Base-by-base conservation (phyloP, 2,113 vertebrate genomes). In the Enhydra lutris region DNA sequence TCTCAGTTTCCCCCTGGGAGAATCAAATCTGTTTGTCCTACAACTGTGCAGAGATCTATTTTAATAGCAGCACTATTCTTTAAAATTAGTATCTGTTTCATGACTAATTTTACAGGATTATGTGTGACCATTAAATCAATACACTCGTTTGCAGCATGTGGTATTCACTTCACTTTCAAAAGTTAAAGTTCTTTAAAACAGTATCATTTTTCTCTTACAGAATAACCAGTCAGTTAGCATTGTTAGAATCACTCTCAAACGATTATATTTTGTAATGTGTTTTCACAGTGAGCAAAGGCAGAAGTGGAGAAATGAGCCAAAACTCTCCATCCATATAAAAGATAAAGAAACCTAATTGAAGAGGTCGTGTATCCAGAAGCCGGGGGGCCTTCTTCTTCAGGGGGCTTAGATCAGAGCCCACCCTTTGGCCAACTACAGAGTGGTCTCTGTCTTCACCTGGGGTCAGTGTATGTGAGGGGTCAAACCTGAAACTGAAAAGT, bases 71-170 rank as follows among this genome's bases (percentile, higher is more conserved):
- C 67, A 34, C 61, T 71, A 83, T 95, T 94, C 88, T 95, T 97
- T 97, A 91, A 96, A 97, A 98, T 97, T 95, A 96, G 65, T 94
- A 76, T 96, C 92, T 97, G 47, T 89, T 97, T 98, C 95, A 92
- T 80, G 88, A 92, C 94, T 97, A 96, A 98, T 95, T 98, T 97
- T 93, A 94, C 15, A 94, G 92, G 78, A 95, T 94, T 94, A 85
- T 96, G 79, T 89, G 71, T 83, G 94, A 74, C 95, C 90, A 97
- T 50, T 92, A 69, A 92, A 97, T 92, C 91, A 96, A 90, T 94
- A 88, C 95, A 96, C 88, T 93, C 80, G 5, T 97, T 91, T 97
- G 81, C 85, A 83, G 65, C 20, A 5, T 18, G 82, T 29, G 3
- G 55, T 31, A 57, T 69, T 95, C 31, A 42, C 50, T 59, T 96